Base-by-base conservation (phyloP, 2,888 invertebrate genomes). In the Drosophila percnosoma region DNA sequence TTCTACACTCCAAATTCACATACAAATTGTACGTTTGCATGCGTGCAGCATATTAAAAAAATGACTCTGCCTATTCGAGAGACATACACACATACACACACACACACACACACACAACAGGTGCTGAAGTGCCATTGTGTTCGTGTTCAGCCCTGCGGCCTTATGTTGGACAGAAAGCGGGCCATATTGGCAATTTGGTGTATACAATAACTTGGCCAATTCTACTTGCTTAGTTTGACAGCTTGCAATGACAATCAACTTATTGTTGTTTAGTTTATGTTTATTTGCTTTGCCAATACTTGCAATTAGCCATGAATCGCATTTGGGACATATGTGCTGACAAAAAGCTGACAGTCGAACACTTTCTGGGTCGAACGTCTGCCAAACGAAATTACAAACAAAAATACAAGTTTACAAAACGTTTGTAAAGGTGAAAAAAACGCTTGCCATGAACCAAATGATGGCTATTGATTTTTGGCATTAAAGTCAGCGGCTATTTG, bases 31-130 rank as follows among this genome's bases (percentile, higher is more conserved):
- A 75, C 75, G 82, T 90, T 87, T 88, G 90, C 87, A 90, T 87
- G 87, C 89, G 90, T 87, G 84, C 80, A 77, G 90, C 88, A 90
- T 89, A 90, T 90, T 90, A 90, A 89, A 89, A 90, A 84, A 80
- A 77, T 73, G 75, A 68, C 80, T 74, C 86, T 78, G 84, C 89
- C 89, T 79, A 81, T 83, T 78, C 78, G 31, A 52, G 27, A 48
- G 48, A 61, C 31, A 60, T 8, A 60, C 49, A 58, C 21, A 48
- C 40, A 40, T 11, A 61, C 18, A 58, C 18, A 33, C 42, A 58
- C 13, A 36, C 8, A 38, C 15, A n/a, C n/a, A n/a, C n/a, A 27
- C n/a, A 55, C 4, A 59, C 15, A 71, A 60, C 78, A 78, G 80
- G 76, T 80, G 78, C 63, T 71, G 49, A 71, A 78, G 78, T 79